phyloP scores from a whole-genome alignment of 2,797 vertebrate species.

The Poecilia gillii region DNA sequence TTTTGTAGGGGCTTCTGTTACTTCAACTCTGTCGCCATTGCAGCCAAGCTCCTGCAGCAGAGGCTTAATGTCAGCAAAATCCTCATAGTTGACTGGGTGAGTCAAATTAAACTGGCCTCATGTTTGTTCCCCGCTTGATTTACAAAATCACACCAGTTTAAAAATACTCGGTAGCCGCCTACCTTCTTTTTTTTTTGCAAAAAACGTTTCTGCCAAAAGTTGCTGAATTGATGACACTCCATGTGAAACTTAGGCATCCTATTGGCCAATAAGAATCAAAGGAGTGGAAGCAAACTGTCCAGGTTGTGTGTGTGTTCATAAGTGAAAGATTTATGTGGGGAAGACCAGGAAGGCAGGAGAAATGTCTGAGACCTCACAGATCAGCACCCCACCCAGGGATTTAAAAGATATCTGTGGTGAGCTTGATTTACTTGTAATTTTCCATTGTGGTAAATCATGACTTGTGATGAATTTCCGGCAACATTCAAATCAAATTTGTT shows the following conservation, averaged over 20 bases:
- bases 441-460: background rate
- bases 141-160: background rate
- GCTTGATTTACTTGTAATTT: background rate
- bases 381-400: background rate
- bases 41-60: constrained; percentile 95
- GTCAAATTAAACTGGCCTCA: background rate
- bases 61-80: constrained; percentile 93
- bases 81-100: constrained; percentile 98
- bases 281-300: background rate
- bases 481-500: background rate
- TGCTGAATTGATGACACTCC: background rate
- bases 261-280: background rate
- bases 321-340: background rate
- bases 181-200: background rate
- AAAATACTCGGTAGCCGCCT: background rate
- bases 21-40: constrained; percentile 96
- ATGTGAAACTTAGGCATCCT: background rate
- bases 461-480: background rate
- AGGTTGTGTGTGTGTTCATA: background rate
- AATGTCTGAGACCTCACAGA: background rate
- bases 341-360: background rate
- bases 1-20: constrained; percentile 95
- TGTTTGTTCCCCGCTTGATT: background rate
- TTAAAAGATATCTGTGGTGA: background rate
- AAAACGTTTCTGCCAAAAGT: background rate